phyloP scores from a whole-genome alignment of 2,888 invertebrate species.

The Neoscelio sp. region DNA sequence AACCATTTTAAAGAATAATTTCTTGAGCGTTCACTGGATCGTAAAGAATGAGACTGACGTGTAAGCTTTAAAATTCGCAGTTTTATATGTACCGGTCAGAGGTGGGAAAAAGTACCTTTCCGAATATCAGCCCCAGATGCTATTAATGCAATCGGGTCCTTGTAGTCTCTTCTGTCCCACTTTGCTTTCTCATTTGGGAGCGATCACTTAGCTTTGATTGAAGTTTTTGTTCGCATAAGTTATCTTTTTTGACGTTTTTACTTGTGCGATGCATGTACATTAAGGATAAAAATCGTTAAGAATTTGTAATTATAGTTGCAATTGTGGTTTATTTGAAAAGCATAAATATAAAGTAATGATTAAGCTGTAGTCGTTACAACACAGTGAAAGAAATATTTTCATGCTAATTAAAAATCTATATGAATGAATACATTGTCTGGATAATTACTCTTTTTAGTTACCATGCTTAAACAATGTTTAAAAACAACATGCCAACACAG shows the following conservation, averaged over 20 bases:
- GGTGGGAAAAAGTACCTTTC: conserved; percentile 54
- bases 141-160: conserved; percentile 60
- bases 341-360: too few relatives aligned
- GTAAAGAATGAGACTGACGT: conserved; percentile 61
- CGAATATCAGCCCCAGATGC: conserved; percentile 60
- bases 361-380: too few relatives aligned
- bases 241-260: conserved; percentile 38
- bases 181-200: conserved; percentile 59
- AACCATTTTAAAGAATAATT: conserved; percentile 53
- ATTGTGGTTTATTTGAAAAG: too few relatives aligned
- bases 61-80: conserved; percentile 48
- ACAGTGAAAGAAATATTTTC: too few relatives aligned
- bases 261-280: conserved; percentile 8
- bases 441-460: too few relatives aligned
- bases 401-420: too few relatives aligned
- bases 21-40: conserved; percentile 58
- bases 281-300: neutral
- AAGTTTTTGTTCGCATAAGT: conserved; percentile 55
- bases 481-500: too few relatives aligned
- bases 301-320: neutral
- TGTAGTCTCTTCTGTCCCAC: conserved; percentile 53
- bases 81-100: conserved; percentile 53
- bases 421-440: too few relatives aligned
- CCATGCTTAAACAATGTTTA: too few relatives aligned
- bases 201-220: conserved; percentile 59